These are phyloP conservation scores for Rhagonycha lutea DNA, from an alignment of 2,888 invertebrate species.

Conservation along the genomic window DNA sequence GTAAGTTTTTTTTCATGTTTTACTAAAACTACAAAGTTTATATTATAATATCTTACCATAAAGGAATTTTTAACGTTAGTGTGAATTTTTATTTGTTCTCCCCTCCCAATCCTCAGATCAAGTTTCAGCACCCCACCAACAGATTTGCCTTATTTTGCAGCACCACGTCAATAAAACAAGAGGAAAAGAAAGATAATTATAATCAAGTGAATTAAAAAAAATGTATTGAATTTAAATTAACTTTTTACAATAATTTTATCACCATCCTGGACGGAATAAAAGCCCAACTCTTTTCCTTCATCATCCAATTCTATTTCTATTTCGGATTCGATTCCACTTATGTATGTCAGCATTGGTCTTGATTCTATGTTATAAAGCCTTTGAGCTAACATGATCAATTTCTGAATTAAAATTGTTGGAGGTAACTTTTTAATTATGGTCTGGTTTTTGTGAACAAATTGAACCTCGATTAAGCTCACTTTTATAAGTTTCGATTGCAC, in stretches of 20 bases:
- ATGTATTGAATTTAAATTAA: background rate
- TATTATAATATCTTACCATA: no score
- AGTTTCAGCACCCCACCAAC: no score
- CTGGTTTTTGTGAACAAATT: conserved; percentile 59
- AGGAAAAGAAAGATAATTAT: no score
- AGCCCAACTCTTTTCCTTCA: conserved; percentile 78
- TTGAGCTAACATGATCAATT: conserved; percentile 78
- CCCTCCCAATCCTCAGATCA: no score
- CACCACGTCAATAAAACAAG: no score
- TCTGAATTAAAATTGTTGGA: conserved; percentile 79
- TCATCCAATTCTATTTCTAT: conserved; percentile 80
- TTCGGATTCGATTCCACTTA: conserved; percentile 63
- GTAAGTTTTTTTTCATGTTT: no score
- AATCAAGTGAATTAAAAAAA: background rate
- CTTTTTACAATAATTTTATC: conserved; percentile 69
- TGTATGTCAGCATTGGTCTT: conserved; percentile 56
- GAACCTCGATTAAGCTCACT: conserved; percentile 69
- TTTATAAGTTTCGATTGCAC: conserved; percentile 65
- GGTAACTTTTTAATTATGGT: conserved; percentile 71
- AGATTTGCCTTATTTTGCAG: no score
- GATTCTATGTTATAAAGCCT: conserved; percentile 67
- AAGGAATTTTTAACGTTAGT: no score
- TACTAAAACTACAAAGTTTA: no score
- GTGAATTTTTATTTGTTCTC: no score
- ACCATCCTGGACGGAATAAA: conserved; percentile 82